Base-by-base conservation (phyloP, 2,797 vertebrate species). In the Labroides dimidiatus region DNA sequence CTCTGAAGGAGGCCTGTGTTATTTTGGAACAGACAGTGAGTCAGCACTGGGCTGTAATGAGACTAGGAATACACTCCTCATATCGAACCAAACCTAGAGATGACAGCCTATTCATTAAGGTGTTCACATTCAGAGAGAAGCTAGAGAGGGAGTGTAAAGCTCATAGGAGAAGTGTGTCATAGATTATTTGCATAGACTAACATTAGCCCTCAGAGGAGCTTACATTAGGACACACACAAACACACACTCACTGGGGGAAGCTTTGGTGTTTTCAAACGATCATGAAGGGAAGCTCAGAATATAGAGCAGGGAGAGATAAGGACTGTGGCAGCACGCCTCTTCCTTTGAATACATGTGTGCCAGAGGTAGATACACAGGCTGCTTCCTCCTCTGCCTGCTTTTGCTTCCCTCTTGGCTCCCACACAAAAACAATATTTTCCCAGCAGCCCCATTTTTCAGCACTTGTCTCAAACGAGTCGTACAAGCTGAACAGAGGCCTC, bases 401-500 rank as follows among this genome's bases (percentile, higher is more conserved):
- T 71, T 53, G 37, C 55, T 80, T 82, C 75, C 71, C 80, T 81
- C 72, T 85, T 87, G 85, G 85, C 87, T 71, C 56, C 63, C 7
- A 43, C 43, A 61, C 75, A 75, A 79, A 82, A 77, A 80, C 69
- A 88, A 87, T 81, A 81, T 89, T 82, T 81, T 82, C 56, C 64
- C 64, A 10, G 24, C 77, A 53, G 63, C 57, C 53, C 64, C 54
- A 78, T 52, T 78, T 82, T 84, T 81, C 76, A 85, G 27, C 75
- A 60, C 71, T 80, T 10, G 59, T 50, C 57, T 70, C 54, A 19
- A 64, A 69, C 59, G 36, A 6, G 17, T 37, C 13, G 64, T 15
- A 4, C 17, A 6, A 65, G 73, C 73, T 14, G 33, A 76, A 56
- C 50, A 0, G 23, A 52, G 54, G 58, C 36, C 57, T 56, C 52